Base-by-base conservation (phyloP, 1,140 invertebrate species). In the Geopemphigus sp. region DNA sequence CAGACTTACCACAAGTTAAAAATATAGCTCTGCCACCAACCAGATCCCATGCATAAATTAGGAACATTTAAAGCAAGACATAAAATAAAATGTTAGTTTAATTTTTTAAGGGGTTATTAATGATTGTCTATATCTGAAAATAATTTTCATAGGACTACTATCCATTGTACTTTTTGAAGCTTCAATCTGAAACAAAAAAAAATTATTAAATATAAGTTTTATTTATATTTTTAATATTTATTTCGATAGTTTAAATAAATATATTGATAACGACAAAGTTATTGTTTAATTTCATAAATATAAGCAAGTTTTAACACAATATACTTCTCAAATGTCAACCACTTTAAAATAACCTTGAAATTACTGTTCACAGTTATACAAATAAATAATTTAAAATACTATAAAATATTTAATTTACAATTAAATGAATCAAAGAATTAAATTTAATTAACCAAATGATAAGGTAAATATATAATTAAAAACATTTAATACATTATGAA, bases 1-100 rank as follows among this genome's bases (percentile, higher is more conserved):
- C 50, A 53, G 19, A 72, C 68, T 72, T 72, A 72, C 68, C 68
- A 54, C 47, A 72, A 72, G 68, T 54, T 29, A 72, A 72, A 63
- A 63, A 78, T 63, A 78, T 47, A 78, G 22, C 29, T 78, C 74
- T 78, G 56, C 57, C 74, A 78, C 56, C 74, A 78, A 78, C 74
- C 57, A 78, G 17, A 26, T 78, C 74, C 74, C 74, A 78, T 61
- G 74, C 74, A 78, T 61, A 78, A 63, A 78, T 78, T 57, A 74
- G 26, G 54, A 74, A 59, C 29, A 15, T 74, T 74, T 74, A 74
- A 74, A 74, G 72, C 72, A 59, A 74, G 39, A 74, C 54, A 59
- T 73, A 73, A 15, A 59, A 74, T 74, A 74, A 45, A 72, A 72
- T 72, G 68, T 72, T 72, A 72, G 68, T 72, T 70, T 24, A 53